Evolutionary conservation across 2,113 vertebrate species (phyloP), one percentile per base, ranked within the genome.

Genomic region (Pygoscelis antarcticus): DNA sequence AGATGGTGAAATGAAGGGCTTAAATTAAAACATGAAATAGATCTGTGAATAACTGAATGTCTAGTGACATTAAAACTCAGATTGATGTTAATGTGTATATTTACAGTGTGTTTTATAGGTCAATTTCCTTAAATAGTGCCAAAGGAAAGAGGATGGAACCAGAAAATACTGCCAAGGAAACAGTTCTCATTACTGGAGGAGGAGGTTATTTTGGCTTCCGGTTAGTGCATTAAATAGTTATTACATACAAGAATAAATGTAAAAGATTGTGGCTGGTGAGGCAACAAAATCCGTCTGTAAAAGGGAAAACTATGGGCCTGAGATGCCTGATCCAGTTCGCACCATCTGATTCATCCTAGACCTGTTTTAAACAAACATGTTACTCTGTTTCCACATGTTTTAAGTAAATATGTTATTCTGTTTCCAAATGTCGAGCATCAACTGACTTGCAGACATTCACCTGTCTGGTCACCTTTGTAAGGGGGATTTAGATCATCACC

Each of bases 151-250:
- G n/a, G 16, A 98, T 98, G 98, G 96, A 93, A 16, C 32, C 58
- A 68, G 81, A 27, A 72, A 83, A 51, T 1, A 14, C 65, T 60
- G 71, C 66, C 36, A 78, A 85, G 70, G 97, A 98, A 87, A 98
- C 80, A 2, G 98, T 98, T 40, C 98, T 99, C 57, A 97, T 99
- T 55, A 99, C 99, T 7, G 99, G 99, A 66, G 99, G 99, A 95
- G 98, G 98, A 74, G 99, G 99, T 36, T 99, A 99, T 90, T 99
- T 99, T 96, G 99, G 99, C 62, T 99, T 98, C 97, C 99, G 99
- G 99, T 99, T 97, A 98, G 99, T 98, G 46, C 52, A 17, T 62
- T 74, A 58, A 81, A 34, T 13, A 25, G 30, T 80, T 44, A 6
- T 2, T 66, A 55, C 61, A 7, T 16, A 17, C 20, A 29, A 51